Base-by-base conservation (phyloP, 2,888 invertebrate genomes). In the Ectemnius lituratus region DNA sequence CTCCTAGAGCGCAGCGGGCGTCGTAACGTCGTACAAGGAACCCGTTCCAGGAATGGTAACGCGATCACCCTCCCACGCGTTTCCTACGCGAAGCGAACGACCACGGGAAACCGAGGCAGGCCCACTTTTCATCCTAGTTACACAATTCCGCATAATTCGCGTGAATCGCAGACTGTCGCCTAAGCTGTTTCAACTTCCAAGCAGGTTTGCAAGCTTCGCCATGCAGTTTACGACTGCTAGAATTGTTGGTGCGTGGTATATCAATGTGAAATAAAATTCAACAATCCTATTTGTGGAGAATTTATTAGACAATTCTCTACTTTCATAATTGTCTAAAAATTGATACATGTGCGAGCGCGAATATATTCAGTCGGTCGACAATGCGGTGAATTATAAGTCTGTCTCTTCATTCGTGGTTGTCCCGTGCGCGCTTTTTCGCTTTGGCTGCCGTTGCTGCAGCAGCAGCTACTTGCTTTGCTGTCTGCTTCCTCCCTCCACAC, bases 61-160 rank as follows among this genome's bases (percentile, higher is more conserved):
- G 28, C 59, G 59, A 16, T 57, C 58, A 45, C 8, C 37, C 72
- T 60, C 74, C 73, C 62, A 47, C 60, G 20, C 49, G 13, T 75
- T 80, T 80, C 80, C 72, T 77, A 60, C 71, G 63, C 23, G 23
- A 3, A 23, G 23, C 23, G 23, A 23, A 23, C 23, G 23, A 23
- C 23, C 23, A 23, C 23, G 23, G 60, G 28, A 6, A 11, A 46
- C 37, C 47, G 60, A 20, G 60, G 23, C 8, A 64, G 60, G 67
- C 73, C 73, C 73, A 71, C 75, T 74, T 81, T 74, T 75, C 81
- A 65, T 64, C 65, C 49, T 61, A 62, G 78, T 84, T 79, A 76
- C 73, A 64, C 80, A 81, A 81, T 81, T 65, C 47, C 76, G 73
- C 73, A 77, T 82, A 82, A 83, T 81, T 79, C 62, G 75, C 63